A percentile compares a stretch with the other conserved stretches of the same genome.
phyloP scores from a whole-genome alignment of 2,113 vertebrate species.

The Python bivittatus region DNA sequence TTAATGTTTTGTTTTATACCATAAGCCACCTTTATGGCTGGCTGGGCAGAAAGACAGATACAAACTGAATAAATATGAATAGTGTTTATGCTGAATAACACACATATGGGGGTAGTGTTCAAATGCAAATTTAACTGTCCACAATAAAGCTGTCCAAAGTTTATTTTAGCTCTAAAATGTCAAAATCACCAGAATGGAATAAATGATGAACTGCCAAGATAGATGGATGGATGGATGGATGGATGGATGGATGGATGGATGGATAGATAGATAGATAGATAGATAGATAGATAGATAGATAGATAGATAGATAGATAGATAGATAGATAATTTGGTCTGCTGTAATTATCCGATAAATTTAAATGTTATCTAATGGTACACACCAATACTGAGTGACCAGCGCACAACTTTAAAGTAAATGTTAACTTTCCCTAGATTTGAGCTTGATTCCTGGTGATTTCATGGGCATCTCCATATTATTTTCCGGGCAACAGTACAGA shows the following conservation, averaged over 20 bases:
- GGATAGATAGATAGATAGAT: too few species aligned
- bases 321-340: too few species aligned
- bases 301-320: too few species aligned
- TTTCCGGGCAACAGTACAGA: not conserved
- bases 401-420: not conserved
- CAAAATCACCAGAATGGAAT: not conserved
- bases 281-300: too few species aligned
- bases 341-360: not conserved
- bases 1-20: not conserved
- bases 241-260: too few species aligned
- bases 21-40: not conserved
- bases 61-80: not conserved
- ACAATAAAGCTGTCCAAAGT: not conserved
- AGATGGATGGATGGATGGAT: too few species aligned
- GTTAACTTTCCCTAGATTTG: not conserved
- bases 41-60: not conserved
- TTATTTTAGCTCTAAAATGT: not conserved
- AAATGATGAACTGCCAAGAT: not conserved
- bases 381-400: not conserved
- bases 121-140: not conserved
- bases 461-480: not conserved
- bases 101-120: not conserved
- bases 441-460: not conserved
- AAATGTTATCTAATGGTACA: not conserved
- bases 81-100: not conserved